phyloP scores from a whole-genome alignment of 2,113 vertebrate species.

The Cyprinodon brontotheroides region DNA sequence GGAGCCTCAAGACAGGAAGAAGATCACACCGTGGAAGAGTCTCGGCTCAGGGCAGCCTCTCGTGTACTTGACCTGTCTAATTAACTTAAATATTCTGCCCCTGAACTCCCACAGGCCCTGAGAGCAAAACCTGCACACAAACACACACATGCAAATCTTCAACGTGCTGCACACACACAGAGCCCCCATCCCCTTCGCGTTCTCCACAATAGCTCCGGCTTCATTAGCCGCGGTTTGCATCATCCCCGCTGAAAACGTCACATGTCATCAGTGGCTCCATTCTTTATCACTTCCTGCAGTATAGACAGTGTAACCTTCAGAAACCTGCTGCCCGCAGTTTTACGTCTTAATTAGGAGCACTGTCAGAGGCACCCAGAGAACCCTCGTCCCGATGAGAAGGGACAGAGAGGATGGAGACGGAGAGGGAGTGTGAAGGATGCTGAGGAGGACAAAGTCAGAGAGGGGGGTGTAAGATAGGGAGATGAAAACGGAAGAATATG shows the following conservation, averaged over 20 bases:
- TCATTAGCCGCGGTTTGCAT: slow-evolving; percentile 77
- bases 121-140: slow-evolving; percentile 11
- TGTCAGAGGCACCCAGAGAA: slow-evolving; percentile 55
- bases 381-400: slow-evolving; percentile 57
- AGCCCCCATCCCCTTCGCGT: slow-evolving; percentile 32
- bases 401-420: slow-evolving; percentile 61
- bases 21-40: not conserved
- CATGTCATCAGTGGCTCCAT: slow-evolving; percentile 79
- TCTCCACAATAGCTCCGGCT: slow-evolving; percentile 58
- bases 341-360: slow-evolving; percentile 78
- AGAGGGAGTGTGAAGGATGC: slow-evolving; percentile 57
- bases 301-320: slow-evolving; percentile 77
- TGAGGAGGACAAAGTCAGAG: slow-evolving; percentile 51
- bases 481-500: not conserved
- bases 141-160: slow-evolving; percentile 23
- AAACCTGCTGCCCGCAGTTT: slow-evolving; percentile 79
- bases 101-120: slow-evolving; percentile 45
- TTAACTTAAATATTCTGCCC: slow-evolving; percentile 53
- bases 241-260: slow-evolving; percentile 74
- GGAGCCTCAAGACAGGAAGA: slow-evolving; percentile 14
- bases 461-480: slow-evolving; percentile 19
- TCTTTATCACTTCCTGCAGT: slow-evolving; percentile 75
- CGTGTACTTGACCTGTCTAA: slow-evolving; percentile 46
- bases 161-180: slow-evolving; percentile 9
- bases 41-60: slow-evolving; percentile 21